Percentiles rank a stretch among this genome's conserved stretches.
phyloP scores from a whole-genome alignment of 2,113 vertebrate genomes.

The Spilogale gracilis region DNA sequence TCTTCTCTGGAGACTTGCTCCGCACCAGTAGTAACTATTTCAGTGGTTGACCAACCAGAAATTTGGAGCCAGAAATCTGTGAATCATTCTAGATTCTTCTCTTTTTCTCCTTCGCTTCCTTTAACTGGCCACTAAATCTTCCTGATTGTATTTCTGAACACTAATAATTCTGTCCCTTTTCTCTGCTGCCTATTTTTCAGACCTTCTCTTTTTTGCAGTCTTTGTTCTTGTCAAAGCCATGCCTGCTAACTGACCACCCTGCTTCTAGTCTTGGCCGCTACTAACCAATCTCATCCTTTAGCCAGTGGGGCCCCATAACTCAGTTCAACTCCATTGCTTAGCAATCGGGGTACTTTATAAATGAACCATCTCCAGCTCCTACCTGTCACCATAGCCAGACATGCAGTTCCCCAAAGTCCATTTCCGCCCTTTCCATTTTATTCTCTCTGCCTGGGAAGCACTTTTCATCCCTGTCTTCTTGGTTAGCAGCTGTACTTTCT shows the following conservation, averaged over 20 bases:
- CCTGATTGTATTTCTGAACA: background rate
- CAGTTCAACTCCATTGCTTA: background rate
- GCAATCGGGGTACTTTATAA: background rate
- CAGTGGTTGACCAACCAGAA: background rate
- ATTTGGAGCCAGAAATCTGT: background rate
- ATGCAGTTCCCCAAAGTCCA: background rate
- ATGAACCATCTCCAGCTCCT: background rate
- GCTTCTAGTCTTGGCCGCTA: background rate
- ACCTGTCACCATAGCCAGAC: background rate
- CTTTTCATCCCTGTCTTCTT: background rate
- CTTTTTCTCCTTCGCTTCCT: background rate
- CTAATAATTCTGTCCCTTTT: background rate
- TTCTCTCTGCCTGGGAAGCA: background rate
- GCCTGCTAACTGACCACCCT: background rate
- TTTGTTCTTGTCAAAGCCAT: background rate
- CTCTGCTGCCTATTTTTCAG: background rate
- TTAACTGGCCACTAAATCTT: background rate
- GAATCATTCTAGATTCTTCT: background rate
- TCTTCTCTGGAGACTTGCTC: background rate
- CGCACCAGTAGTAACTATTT: background rate
- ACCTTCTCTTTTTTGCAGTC: background rate
- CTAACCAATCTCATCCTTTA: background rate
- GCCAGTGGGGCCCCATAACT: background rate
- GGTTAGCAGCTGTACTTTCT: background rate
- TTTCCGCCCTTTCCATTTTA: background rate